Conservation (phyloP, 1,140 invertebrate species). For the Hyphantria cunea region DNA sequence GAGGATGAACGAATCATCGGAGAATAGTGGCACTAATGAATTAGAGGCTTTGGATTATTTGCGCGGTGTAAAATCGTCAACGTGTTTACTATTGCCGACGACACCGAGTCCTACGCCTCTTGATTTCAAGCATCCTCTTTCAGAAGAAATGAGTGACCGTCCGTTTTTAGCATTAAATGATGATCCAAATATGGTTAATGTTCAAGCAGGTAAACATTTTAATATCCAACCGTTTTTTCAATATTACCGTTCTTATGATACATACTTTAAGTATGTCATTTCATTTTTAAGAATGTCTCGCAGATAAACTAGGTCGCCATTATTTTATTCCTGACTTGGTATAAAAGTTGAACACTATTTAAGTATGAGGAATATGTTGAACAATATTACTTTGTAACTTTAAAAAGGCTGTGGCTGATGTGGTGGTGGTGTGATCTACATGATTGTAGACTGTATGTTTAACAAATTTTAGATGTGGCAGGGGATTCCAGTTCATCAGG, state of each 20-base stretch:
- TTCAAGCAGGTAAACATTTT: slow-evolving; percentile 24
- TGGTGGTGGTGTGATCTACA: no score
- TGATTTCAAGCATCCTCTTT: slow-evolving; percentile 71
- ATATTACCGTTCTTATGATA: no score
- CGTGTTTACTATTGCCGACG: slow-evolving; percentile 60
- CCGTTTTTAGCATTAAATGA: slow-evolving; percentile 59
- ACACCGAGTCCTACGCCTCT: slow-evolving; percentile 71
- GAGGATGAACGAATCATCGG: slow-evolving; percentile 61
- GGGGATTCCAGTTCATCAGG: slow-evolving; percentile 77
- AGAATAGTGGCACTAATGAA: slow-evolving; percentile 47
- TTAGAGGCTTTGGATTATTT: slow-evolving; percentile 68
- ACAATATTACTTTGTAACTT: no score
- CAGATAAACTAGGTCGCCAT: no score
- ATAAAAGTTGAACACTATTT: no score
- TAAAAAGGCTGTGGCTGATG: no score
- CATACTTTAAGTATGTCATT: no score
- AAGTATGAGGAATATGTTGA: no score
- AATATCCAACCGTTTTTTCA: no score
- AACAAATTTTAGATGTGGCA: slow-evolving; percentile 50
- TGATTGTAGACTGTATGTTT: no score
- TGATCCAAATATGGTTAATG: slow-evolving; percentile 39
- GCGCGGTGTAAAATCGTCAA: slow-evolving; percentile 71
- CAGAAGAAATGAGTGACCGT: slow-evolving; percentile 65
- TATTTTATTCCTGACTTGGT: no score
- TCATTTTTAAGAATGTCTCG: no score